These are phyloP conservation scores for Lithobius niger DNA, from an alignment of 1,140 invertebrate species.

Conservation along the genomic window DNA sequence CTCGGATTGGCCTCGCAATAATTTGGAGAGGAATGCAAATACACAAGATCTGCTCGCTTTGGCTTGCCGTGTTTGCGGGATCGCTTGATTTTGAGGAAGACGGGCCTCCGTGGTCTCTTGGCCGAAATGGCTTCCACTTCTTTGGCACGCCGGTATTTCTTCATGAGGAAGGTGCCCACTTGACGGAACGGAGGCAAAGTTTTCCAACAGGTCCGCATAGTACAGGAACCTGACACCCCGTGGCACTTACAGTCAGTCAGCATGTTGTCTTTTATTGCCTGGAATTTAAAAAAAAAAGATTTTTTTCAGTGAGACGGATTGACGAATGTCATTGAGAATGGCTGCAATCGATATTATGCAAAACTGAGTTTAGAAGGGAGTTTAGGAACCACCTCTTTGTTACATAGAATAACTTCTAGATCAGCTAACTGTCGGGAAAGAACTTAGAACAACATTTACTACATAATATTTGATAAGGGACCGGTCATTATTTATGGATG, in stretches of 20 bases:
- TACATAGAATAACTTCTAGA: too few species aligned
- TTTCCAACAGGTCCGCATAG: constrained; percentile 86
- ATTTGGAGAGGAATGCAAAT: constrained; percentile 74
- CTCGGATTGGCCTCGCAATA: constrained; percentile 70
- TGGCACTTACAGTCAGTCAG: constrained; percentile 88
- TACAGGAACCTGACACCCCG: constrained; percentile 89
- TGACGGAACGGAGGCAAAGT: constrained; percentile 69
- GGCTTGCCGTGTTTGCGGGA: constrained; percentile 37
- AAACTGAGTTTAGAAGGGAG: too few species aligned
- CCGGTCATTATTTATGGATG: too few species aligned
- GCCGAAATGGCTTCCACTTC: constrained; percentile 45
- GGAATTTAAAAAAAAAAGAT: constrained; percentile 15
- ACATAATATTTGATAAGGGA: too few species aligned
- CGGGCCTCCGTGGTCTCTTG: constrained; percentile 27
- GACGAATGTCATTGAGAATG: too few species aligned
- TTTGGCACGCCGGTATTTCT: constrained; percentile 66
- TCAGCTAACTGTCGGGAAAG: too few species aligned
- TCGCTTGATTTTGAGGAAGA: constrained; percentile 19
- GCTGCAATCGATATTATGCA: too few species aligned
- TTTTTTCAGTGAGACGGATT: not conserved
- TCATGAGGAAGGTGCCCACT: constrained; percentile 67
- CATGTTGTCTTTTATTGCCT: constrained; percentile 70
- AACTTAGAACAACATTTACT: too few species aligned
- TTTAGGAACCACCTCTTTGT: too few species aligned
- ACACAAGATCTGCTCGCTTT: constrained; percentile 71